Base-by-base conservation (phyloP, 2,888 invertebrate genomes). In the Synergus gifuensis region DNA sequence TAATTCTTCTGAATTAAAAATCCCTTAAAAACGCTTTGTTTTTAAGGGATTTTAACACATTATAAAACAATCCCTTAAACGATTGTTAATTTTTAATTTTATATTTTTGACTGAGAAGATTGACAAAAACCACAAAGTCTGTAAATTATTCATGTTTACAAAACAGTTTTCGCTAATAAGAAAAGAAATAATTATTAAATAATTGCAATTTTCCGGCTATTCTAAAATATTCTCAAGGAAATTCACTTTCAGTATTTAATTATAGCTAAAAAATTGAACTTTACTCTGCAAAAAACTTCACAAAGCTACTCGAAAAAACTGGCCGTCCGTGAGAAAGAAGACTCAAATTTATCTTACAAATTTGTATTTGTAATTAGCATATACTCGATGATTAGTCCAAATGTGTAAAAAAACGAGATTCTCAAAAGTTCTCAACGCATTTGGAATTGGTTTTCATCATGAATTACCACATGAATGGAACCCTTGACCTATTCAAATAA, bases 401-500 rank as follows among this genome's bases (percentile, higher is more conserved):
- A 54, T 40, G 16, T 28, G 16, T 49, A 58, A 40, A 18, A 36
- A 11, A 36, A 22, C 11, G 44, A 73, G 9, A 36, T 40, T 36
- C 4, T n/a, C 36, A 73, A 73, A 73, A 40, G 40, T 73, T 36
- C 36, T 18, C 36, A 73, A 73, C 54, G 54, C n/a, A 4, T 54
- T 49, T 54, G n/a, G 36, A 36, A 73, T 73, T 28, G 11, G 49
- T 54, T 73, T 54, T 49, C 49, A 40, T 54, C 49, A 73, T 12
- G 18, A 54, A 54, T 73, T 28, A 62, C 12, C 22, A 22, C 16
- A 54, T 28, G 28, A 49, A 11, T 54, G n/a, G 18, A 54, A 73
- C 8, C 73, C 54, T 54, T 73, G 54, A 73, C 73, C 73, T 73
- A 73, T 36, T 73, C 28, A 54, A 73, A n/a, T 54, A 73, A 73